Evolutionary conservation across 2,797 vertebrate species (phyloP), one percentile per base, ranked within the genome.

Genomic region (Muscicapa comitata): DNA sequence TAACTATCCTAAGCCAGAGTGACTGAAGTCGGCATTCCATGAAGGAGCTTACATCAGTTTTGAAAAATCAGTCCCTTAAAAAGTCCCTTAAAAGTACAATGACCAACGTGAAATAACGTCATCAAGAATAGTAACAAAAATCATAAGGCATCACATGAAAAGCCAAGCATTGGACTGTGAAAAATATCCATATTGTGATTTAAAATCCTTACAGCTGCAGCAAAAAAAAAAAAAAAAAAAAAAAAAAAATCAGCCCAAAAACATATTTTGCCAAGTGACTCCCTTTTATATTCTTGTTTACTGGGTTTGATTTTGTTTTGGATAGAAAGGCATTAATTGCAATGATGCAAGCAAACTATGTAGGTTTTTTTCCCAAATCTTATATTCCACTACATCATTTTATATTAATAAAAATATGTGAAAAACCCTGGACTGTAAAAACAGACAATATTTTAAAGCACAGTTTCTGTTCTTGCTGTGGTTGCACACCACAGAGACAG

Each of bases 401-500:
- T 93, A 48, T 68, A 70, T 80, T 75, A 92, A 65, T 45, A 66
- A 59, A 94, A 61, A 53, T 11, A 53, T 24, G 40, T 31, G 45
- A 23, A 59, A 81, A 94, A 33, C 13, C 42, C 26, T 53, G 21
- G 35, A 57, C 61, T 67, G 45, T 74, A 89, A 87, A 82, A 84
- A 10, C 12, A 71, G 66, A 7, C 74, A 50, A 16, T 91, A 90
- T 91, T 96, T 87, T 75, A n/a, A 92, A 97, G 90, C 57, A 62
- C 33, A 54, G 93, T 91, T 96, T 90, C 61, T 51, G 88, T 95
- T 73, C 37, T 77, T 95, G 76, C 80, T 94, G 19, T 80, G 86
- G 21, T 88, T 95, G 74, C 81, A 88, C 96, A 93, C 88, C 88
- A 86, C 85, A 95, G 53, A 93, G 66, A 86, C 61, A 74, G 67